These are phyloP conservation scores for Caenorhabditis becei DNA, from an alignment of 2,888 invertebrate genomes.

Conservation along the genomic window DNA sequence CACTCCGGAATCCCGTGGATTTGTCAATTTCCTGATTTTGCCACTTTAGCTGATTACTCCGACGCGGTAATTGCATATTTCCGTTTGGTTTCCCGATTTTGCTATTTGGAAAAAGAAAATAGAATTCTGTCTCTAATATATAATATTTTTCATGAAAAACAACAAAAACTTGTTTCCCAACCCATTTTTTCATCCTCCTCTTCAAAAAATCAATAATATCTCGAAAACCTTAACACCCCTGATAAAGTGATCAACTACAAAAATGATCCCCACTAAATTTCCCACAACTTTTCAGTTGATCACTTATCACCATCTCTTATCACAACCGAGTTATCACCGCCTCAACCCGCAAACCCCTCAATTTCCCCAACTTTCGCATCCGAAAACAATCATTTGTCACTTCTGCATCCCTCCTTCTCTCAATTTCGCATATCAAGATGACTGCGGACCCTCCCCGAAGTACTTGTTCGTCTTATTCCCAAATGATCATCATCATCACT, in stretches of 20 bases:
- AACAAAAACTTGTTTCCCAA: too few relatives aligned
- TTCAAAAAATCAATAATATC: background rate
- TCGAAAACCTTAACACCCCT: background rate
- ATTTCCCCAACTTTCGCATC: background rate
- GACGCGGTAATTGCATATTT: background rate
- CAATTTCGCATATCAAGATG: constrained; percentile 13
- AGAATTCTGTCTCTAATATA: background rate
- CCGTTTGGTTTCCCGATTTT: background rate
- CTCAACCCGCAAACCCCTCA: background rate
- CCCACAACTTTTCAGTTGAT: background rate
- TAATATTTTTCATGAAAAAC: background rate
- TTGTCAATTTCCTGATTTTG: too few relatives aligned
- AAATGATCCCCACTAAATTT: background rate
- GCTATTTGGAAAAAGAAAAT: too few relatives aligned
- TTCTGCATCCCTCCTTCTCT: background rate
- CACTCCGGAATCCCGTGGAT: too few relatives aligned
- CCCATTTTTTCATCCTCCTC: background rate
- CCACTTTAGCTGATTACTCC: too few relatives aligned
- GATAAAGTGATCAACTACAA: background rate
- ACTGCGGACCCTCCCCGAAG: background rate
- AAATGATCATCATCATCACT: constrained; percentile 32
- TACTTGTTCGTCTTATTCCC: constrained; percentile 21
- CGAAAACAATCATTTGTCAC: constrained; percentile 24
- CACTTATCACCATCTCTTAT: background rate
- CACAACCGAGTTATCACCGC: background rate